Conservation (phyloP, 2,797 vertebrate species). For the Merluccius polli region DNA sequence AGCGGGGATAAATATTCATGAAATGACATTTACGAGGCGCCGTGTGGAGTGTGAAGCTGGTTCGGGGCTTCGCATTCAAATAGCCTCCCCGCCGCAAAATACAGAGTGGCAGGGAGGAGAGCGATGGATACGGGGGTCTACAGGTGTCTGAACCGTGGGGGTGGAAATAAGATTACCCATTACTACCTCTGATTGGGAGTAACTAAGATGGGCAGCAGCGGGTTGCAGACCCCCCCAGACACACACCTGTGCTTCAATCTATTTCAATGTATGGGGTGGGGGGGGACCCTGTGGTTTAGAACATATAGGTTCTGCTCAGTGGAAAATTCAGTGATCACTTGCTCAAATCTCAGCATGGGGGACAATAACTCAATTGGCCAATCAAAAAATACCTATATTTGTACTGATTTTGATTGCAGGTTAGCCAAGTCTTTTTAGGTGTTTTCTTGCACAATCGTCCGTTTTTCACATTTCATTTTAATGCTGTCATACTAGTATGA, state of each 20-base stretch:
- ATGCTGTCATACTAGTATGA: not conserved
- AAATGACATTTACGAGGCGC: slow-evolving; percentile 56
- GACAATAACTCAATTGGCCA: not conserved
- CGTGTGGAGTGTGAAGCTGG: slow-evolving; percentile 43
- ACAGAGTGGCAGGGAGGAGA: slow-evolving; percentile 47
- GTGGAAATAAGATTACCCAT: slow-evolving; percentile 69
- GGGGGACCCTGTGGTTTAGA: not conserved
- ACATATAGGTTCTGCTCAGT: not conserved
- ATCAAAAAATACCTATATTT: not conserved
- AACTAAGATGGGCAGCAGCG: slow-evolving; percentile 61
- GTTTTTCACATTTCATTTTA: not conserved
- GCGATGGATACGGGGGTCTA: slow-evolving; percentile 41
- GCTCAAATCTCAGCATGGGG: not conserved
- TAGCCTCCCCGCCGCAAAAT: slow-evolving; percentile 54
- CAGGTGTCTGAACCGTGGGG: slow-evolving; percentile 62
- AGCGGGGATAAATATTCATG: slow-evolving; percentile 67
- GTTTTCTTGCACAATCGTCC: not conserved
- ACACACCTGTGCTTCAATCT: not conserved
- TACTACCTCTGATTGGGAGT: slow-evolving; percentile 67
- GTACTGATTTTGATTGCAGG: not conserved
- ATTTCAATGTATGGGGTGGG: not conserved
- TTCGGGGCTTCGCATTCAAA: slow-evolving; percentile 61
- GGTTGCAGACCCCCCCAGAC: not conserved
- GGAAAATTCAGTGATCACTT: not conserved
- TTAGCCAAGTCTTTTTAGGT: not conserved